Evolutionary conservation across 2,888 invertebrate species (phyloP).

Genomic region (Venustoraphidia nigricollis): DNA sequence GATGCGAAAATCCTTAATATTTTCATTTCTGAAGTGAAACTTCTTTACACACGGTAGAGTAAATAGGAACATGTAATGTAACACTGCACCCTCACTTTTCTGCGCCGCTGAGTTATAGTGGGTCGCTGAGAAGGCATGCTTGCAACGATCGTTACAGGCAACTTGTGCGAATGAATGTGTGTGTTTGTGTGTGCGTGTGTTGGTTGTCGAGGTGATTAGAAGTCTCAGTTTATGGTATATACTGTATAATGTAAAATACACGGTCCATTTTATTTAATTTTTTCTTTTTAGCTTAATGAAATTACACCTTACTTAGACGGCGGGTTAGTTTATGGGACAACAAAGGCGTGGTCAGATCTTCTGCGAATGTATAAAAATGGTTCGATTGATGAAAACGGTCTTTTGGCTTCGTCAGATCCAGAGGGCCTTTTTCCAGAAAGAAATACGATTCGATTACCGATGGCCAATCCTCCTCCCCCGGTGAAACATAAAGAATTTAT

Average conservation of each 20-base stretch:
- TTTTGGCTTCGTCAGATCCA: constrained; percentile 25
- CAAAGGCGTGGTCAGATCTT: constrained; percentile 39
- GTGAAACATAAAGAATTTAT: constrained; percentile 27
- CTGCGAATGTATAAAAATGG: constrained; percentile 32
- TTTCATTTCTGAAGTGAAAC: too few species aligned
- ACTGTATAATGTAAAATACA: constrained; percentile 1
- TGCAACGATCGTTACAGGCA: too few species aligned
- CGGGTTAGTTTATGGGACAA: constrained; percentile 40
- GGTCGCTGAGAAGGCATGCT: too few species aligned
- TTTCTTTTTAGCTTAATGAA: constrained; percentile 33
- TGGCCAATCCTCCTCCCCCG: constrained; percentile 42
- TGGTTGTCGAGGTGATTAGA: too few species aligned
- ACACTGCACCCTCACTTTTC: too few species aligned
- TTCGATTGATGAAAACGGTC: constrained; percentile 27
- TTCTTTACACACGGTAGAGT: too few species aligned
- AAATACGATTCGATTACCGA: constrained; percentile 34
- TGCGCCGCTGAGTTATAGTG: too few species aligned
- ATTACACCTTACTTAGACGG: constrained; percentile 45
- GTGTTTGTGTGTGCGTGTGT: too few species aligned
- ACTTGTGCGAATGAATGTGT: too few species aligned
- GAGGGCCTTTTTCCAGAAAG: constrained; percentile 32
- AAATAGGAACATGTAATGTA: too few species aligned
- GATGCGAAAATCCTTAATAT: too few species aligned
- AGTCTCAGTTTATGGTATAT: not conserved
- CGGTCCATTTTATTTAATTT: too few species aligned